Evolutionary conservation across 2,888 invertebrate genomes (phyloP), one percentile per base, ranked within the genome.

Genomic region (Mechanitis messenoides): DNA sequence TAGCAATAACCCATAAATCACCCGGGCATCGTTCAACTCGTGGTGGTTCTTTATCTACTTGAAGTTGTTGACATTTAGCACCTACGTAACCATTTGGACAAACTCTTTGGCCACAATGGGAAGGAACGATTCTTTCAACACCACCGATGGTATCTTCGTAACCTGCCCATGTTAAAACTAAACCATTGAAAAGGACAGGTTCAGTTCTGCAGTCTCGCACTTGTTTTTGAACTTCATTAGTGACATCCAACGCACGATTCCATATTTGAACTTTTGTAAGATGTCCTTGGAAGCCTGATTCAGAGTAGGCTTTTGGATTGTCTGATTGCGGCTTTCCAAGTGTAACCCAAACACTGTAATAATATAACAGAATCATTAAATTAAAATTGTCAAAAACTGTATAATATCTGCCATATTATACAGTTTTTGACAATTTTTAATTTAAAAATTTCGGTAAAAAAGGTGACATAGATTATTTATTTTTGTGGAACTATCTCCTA

Each of bases 261-360:
- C 98, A 98, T 62, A 98, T 93, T 89, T 98, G 97, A 45, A 97
- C 95, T 83, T 98, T 96, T 7, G 97, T 97, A 50, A 98, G 88
- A 73, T 97, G 96, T 38, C 98, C 98, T 91, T 97, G 96, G 93
- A 98, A 98, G n/a, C 97, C 97, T 54, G 94, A 91, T 83, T 97
- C 97, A 0, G 95, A 94, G 75, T 96, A 96, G 0, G 94, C 93
- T 73, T 95, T 94, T n/a, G 94, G 92, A 78, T 93, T 94, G 69
- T 95, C 95, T 7, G 94, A 93, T 78, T 95, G 94, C 56, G 97
- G 97, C 77, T 96, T 96, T 59, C 98, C 98, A 54, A 98, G 90
- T 45, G 97, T 96, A 53, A 96, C 94, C 97, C 97, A 98, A 54
- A 95, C 95, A 85, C 96, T 96, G 81, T 70, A 92, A 85, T 55